A percentile compares a stretch with the other conserved stretches of the same genome.
These are phyloP conservation scores for Parthenolecanium corni DNA, from an alignment of 2,888 invertebrate genomes.

Conservation along the genomic window DNA sequence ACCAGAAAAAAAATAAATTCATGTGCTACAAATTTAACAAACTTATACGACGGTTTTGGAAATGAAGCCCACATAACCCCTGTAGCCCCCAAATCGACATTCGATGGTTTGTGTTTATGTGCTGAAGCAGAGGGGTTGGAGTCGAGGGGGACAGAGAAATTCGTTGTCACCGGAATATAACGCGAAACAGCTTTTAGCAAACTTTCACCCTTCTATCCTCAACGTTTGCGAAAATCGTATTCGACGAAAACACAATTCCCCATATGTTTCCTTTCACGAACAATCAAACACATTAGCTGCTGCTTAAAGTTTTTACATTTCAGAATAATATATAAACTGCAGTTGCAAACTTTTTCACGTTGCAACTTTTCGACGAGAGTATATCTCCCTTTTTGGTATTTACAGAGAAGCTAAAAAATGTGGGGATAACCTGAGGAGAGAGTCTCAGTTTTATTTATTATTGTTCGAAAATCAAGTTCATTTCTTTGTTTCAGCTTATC, in stretches of 20 bases:
- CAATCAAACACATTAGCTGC: slow-evolving; percentile 27
- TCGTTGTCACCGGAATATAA: slow-evolving; percentile 7
- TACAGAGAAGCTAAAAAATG: too few relatives aligned
- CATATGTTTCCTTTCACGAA: slow-evolving; percentile 27
- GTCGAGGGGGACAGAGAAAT: too few relatives aligned
- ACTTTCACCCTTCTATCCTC: neutral
- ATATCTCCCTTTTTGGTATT: too few relatives aligned
- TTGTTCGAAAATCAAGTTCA: too few relatives aligned
- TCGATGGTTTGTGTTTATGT: slow-evolving; percentile 17
- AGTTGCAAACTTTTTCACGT: neutral
- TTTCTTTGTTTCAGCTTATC: too few relatives aligned
- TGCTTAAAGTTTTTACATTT: slow-evolving; percentile 23
- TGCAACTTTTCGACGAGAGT: too few relatives aligned
- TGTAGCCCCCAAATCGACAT: neutral
- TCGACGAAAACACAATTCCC: slow-evolving; percentile 7
- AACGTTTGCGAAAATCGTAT: slow-evolving; percentile 11
- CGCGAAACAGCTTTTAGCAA: slow-evolving; percentile 24
- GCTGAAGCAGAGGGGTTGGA: too few relatives aligned
- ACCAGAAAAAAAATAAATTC: too few relatives aligned
- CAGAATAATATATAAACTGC: slow-evolving; percentile 25
- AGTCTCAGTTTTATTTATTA: too few relatives aligned
- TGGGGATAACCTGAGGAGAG: too few relatives aligned
- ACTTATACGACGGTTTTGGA: neutral
- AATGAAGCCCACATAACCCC: too few relatives aligned
- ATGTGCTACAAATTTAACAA: too few relatives aligned